Evolutionary conservation across 1,140 invertebrate genomes (phyloP), one percentile per base, ranked within the genome.

Genomic region (Drosophila athabasca): DNA sequence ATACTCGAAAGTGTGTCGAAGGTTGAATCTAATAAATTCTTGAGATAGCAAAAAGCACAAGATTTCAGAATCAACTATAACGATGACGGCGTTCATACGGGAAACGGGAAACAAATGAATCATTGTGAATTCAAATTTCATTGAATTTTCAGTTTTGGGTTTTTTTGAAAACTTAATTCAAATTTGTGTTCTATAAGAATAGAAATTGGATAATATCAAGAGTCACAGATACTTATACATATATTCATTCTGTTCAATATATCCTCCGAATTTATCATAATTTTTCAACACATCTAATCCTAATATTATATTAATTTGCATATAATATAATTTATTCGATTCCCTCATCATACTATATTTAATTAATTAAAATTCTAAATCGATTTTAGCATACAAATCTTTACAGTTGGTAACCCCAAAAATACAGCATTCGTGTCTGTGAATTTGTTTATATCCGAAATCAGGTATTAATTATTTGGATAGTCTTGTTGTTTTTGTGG

Each of bases 1-100:
- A 39, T 17, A 24, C 2, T 6, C 22, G n/a, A 31, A 55, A 54
- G 11, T 11, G 24, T 67, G 24, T 24, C 44, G 41, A 55, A 67
- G 55, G 31, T 13, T 49, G 62, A 67, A 19, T 6, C 39, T 22
- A 49, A 69, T 55, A 69, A 69, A 67, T 49, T 41, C 13, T 24
- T 7, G 3, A 68, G 62, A 69, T 69, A 57, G 19, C 24, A 57
- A 31, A 9, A 22, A 29, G 35, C 48, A 67, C n/a, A 46, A 15
- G 41, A 46, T 29, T 49, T 9, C 22, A 48, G 66, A 66, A 15
- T 24, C 22, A 19, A 55, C 0, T 22, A 24, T 68, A 48, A 66
- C n/a, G 62, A 49, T 68, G 65, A 68, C 24, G n/a, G n/a, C 45
- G 5, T 26, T 26, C 24, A 45, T 11, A 2, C 11, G n/a, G 17